Percentiles rank a stretch among this genome's conserved stretches.
Conservation (phyloP, 2,888 invertebrate genomes). For the Tribolium freemani region DNA sequence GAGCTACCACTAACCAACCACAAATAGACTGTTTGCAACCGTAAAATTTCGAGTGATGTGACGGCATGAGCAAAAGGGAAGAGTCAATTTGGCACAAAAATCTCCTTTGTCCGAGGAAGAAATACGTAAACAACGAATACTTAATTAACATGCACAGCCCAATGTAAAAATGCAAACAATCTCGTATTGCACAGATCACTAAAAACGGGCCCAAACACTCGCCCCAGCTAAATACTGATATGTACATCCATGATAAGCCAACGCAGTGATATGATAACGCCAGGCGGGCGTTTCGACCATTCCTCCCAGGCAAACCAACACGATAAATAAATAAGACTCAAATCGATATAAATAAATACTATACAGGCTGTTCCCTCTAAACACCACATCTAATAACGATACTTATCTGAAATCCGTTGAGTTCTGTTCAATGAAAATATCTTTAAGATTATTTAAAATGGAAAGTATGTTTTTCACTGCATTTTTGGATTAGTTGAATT, state of each 20-base stretch:
- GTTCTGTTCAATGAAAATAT: too few species aligned
- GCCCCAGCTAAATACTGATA: constrained; percentile 7
- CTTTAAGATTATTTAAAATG: too few species aligned
- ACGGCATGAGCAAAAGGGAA: constrained; percentile 44
- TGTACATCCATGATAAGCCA: constrained; percentile 25
- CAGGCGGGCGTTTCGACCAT: not conserved
- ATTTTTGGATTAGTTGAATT: too few species aligned
- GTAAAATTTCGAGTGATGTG: constrained; percentile 58
- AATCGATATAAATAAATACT: constrained; percentile 40
- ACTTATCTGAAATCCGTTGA: too few species aligned
- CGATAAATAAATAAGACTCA: constrained; percentile 28
- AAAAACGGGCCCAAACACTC: constrained; percentile 23
- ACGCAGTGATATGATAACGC: not conserved
- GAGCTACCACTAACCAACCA: constrained; percentile 58
- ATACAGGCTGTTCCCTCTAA: too few species aligned
- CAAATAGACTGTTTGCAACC: constrained; percentile 49
- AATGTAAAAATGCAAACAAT: constrained; percentile 58
- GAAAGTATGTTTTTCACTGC: too few species aligned
- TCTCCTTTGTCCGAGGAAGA: constrained; percentile 34
- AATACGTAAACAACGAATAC: constrained; percentile 49
- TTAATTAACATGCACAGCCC: constrained; percentile 60
- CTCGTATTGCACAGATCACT: constrained; percentile 46
- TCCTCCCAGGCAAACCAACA: not conserved
- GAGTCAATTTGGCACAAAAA: constrained; percentile 48
- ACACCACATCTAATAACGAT: too few species aligned